Evolutionary conservation across 1,140 invertebrate genomes (phyloP), one percentile per base, ranked within the genome.

Genomic region (Scylla paramamosain): DNA sequence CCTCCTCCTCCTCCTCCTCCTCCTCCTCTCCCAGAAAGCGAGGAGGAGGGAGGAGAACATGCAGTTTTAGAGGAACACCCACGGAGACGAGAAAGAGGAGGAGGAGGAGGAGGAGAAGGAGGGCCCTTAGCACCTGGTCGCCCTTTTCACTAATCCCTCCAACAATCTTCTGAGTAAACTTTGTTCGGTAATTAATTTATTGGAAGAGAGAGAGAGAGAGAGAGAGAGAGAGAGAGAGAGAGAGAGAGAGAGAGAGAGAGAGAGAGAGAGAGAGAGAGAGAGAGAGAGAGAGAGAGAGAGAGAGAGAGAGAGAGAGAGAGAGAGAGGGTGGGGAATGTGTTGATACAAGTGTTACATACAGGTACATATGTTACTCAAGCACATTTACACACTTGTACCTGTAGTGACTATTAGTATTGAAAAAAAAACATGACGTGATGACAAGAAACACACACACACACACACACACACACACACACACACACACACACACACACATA

Each of bases 131-230:
- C 92, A 93, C 92, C 84, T 48, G 29, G 46, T n/a, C 67, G 52
- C 16, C 28, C 82, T 32, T 39, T 14, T 29, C 92, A 93, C 82
- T 93, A 93, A 93, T 93, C 92, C 92, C 25, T n/a, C 67, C 45
- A 84, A 12, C 82, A 52, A 93, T 93, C 92, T 93, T 84, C 32
- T 87, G 92, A 48, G 84, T 52, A 94, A 94, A 94, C 84, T 94
- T 94, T 52, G 89, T 86, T n/a, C 45, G n/a, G 87, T 89, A 94
- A 94, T 94, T 89, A 82, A 94, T 89, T 94, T 94, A 94, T 94
- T 89, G 87, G 86, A 20, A 67, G 25, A 45, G 32, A 39, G 32
- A 48, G 87, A 39, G 87, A 45, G 20, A n/a, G 32, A 88, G 45
- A 88, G 32, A 88, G 32, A 77, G 25, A 88, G 87, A 88, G 87